Evolutionary conservation across 1,140 invertebrate species (phyloP).

Genomic region (Theocolax elegans): DNA sequence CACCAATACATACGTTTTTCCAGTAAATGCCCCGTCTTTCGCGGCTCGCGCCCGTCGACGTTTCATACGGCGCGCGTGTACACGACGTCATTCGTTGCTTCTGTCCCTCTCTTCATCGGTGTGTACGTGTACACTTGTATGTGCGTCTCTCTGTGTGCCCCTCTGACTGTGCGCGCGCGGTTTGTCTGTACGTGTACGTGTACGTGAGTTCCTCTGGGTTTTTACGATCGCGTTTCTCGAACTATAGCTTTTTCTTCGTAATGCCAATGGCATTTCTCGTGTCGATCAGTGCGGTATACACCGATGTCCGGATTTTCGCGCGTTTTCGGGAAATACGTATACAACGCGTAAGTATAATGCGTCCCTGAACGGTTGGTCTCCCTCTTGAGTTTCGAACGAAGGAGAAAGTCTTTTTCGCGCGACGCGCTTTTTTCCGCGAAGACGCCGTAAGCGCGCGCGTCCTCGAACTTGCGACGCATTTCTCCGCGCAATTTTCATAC

Average conservation of each 20-base stretch:
- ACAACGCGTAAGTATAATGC: not conserved
- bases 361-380: too few relatives aligned
- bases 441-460: conserved; percentile 1
- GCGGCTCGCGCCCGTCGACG: not conserved
- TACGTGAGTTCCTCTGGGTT: conserved; percentile 24
- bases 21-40: too few relatives aligned
- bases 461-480: conserved; percentile 2
- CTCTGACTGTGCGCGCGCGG: not conserved
- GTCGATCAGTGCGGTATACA: not conserved
- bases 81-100: conserved; percentile 5
- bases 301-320: conserved; percentile 26
- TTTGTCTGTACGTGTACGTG: not conserved
- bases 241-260: conserved; percentile 24
- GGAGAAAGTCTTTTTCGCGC: conserved; percentile 24
- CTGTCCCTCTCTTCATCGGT: not conserved
- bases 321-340: conserved; percentile 21
- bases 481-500: conserved; percentile 39
- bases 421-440: not conserved
- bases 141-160: not conserved
- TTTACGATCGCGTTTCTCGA: conserved; percentile 15
- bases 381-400: not conserved
- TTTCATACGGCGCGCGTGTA: conserved; percentile 7
- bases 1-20: not conserved
- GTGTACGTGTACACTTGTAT: not conserved
- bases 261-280: conserved; percentile 34